Percentiles rank a stretch among this genome's conserved stretches.
Evolutionary conservation across 2,888 invertebrate species (phyloP).

Genomic region (Calameuta idolon): DNA sequence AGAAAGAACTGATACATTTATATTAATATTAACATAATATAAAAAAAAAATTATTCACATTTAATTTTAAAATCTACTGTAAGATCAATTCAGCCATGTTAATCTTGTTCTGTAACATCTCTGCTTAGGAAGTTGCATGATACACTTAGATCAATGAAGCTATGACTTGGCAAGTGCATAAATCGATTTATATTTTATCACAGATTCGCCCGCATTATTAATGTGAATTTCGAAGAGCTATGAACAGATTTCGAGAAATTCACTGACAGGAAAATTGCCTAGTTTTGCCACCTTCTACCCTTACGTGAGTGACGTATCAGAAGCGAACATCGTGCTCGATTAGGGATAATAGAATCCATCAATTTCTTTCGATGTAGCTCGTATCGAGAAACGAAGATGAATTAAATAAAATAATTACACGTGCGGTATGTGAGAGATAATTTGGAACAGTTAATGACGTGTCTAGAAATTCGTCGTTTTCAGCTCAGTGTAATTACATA

Average conservation of each 20-base stretch:
- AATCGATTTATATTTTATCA: not conserved
- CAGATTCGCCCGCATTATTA: not conserved
- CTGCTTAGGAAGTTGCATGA: not conserved
- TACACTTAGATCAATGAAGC: not conserved
- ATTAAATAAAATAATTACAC: not conserved
- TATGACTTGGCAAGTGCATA: not conserved
- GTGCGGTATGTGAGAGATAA: not conserved
- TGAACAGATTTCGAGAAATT: not conserved
- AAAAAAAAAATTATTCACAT: not conserved
- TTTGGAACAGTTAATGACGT: not conserved
- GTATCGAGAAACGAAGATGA: not conserved
- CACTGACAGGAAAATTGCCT: not conserved
- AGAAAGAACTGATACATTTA: not conserved
- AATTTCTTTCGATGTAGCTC: not conserved
- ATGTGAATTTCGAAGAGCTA: not conserved
- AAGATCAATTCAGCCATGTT: not conserved
- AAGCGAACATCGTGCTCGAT: not conserved
- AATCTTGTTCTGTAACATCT: not conserved
- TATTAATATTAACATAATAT: too few species aligned
- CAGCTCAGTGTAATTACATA: not conserved
- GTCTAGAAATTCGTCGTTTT: too few species aligned
- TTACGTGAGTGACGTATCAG: not conserved
- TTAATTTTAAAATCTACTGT: not conserved
- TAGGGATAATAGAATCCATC: not conserved
- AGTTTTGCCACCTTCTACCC: not conserved